phyloP scores from a whole-genome alignment of 1,140 invertebrate species.

The Vanessa tameamea region DNA sequence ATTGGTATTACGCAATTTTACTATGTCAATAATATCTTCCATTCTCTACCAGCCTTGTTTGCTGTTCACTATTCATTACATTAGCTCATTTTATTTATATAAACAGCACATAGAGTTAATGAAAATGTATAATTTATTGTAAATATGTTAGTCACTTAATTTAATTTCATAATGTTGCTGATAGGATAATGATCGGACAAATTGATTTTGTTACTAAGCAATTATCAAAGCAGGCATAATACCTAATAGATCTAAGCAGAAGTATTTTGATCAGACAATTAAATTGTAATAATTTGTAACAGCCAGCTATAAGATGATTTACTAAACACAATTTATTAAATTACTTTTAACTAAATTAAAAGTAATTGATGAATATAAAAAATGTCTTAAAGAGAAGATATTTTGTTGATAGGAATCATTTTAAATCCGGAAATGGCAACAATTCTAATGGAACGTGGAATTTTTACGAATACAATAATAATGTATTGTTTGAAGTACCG shows the following conservation, averaged over 20 bases:
- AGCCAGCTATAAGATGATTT: too few relatives aligned
- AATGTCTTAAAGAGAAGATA: not conserved
- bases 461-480: constrained; percentile 8
- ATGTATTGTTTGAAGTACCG: constrained; percentile 5
- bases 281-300: too few relatives aligned
- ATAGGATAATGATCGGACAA: not conserved
- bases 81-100: constrained; percentile 13
- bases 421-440: constrained; percentile 14
- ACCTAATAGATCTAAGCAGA: not conserved
- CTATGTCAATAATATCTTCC: constrained; percentile 33
- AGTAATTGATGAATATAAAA: not conserved
- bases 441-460: constrained; percentile 4
- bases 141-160: constrained; percentile 13
- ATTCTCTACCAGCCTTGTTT: constrained; percentile 31
- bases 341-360: not conserved
- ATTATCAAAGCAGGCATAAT: not conserved
- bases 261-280: not conserved
- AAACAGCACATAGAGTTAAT: constrained; percentile 14
- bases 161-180: constrained; percentile 14
- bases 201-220: not conserved
- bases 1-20: constrained; percentile 20
- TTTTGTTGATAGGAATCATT: not conserved
- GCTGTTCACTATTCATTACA: constrained; percentile 21
- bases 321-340: too few relatives aligned
- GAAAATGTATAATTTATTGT: constrained; percentile 16